phyloP scores from a whole-genome alignment of 1,140 invertebrate species.

The Hylaeus anthracinus region DNA sequence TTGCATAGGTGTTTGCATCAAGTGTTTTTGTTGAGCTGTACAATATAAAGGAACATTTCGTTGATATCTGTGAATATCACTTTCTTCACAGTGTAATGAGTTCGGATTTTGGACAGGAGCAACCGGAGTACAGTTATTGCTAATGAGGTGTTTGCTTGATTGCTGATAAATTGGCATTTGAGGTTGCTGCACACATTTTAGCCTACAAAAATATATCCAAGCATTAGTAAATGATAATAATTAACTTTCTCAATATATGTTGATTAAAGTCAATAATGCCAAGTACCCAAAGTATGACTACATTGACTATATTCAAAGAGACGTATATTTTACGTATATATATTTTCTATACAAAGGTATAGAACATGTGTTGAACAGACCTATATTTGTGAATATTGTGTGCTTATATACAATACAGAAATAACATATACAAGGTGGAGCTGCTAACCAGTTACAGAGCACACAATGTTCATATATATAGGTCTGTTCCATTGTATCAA shows the following conservation, averaged over 20 bases:
- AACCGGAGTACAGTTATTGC: conserved; percentile 33
- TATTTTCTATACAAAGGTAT: too few relatives aligned
- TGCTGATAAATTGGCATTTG: conserved; percentile 36
- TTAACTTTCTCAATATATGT: background rate
- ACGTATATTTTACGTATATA: too few relatives aligned
- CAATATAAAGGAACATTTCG: conserved; percentile 15
- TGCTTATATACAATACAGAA: too few relatives aligned
- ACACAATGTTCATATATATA: too few relatives aligned
- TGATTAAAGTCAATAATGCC: too few relatives aligned
- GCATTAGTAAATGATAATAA: background rate
- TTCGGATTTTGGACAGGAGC: conserved; percentile 15
- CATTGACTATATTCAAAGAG: too few relatives aligned
- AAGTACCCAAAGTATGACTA: too few relatives aligned
- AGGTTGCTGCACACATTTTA: conserved; percentile 29
- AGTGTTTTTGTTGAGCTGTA: conserved; percentile 39
- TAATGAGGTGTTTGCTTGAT: conserved; percentile 25
- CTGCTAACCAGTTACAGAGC: too few relatives aligned
- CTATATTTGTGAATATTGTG: too few relatives aligned
- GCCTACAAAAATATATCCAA: conserved; percentile 1
- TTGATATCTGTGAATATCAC: conserved; percentile 27
- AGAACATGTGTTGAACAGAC: too few relatives aligned
- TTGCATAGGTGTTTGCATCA: conserved; percentile 24
- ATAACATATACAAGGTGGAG: too few relatives aligned
- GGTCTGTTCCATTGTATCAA: too few relatives aligned
- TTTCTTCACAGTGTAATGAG: conserved; percentile 25